Percentiles rank a stretch among this genome's conserved stretches.
Conservation (phyloP, 1,140 invertebrate species). For the Hycleus cichorii region DNA sequence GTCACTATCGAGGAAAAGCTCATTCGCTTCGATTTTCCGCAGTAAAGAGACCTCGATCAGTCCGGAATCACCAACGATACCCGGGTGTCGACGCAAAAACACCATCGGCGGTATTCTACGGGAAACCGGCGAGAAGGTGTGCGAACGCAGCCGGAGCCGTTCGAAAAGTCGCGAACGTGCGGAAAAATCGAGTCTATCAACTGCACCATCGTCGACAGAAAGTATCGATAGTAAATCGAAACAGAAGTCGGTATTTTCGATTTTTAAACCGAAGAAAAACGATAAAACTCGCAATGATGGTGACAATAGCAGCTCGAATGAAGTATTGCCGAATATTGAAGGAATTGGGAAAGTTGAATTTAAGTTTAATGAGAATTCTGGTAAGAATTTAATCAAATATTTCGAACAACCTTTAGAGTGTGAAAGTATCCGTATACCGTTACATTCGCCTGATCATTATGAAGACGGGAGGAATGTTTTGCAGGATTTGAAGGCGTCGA, state of each 20-base stretch:
- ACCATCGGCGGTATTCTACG: slow-evolving; percentile 34
- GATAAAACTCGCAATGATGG: slow-evolving; percentile 37
- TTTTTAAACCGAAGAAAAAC: slow-evolving; percentile 49
- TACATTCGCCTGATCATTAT: slow-evolving; percentile 59
- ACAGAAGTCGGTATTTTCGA: slow-evolving; percentile 54
- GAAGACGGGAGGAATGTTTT: slow-evolving; percentile 36
- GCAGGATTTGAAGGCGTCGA: slow-evolving; percentile 31
- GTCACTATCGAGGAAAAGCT: slow-evolving; percentile 65
- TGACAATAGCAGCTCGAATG: slow-evolving; percentile 31
- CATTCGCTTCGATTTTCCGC: slow-evolving; percentile 70
- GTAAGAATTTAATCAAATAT: slow-evolving; percentile 39
- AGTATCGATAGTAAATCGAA: slow-evolving; percentile 43
- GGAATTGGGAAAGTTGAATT: slow-evolving; percentile 32
- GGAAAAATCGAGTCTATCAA: slow-evolving; percentile 16
- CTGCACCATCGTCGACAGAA: slow-evolving; percentile 34
- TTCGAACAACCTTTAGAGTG: slow-evolving; percentile 54
- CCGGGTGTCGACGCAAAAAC: slow-evolving; percentile 25
- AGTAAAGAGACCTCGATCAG: slow-evolving; percentile 52
- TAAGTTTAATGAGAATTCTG: slow-evolving; percentile 28
- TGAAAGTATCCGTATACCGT: slow-evolving; percentile 53
- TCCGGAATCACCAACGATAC: slow-evolving; percentile 56
- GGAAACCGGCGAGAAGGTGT: slow-evolving; percentile 36
- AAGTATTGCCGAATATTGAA: slow-evolving; percentile 37
- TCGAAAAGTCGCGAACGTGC: slow-evolving; percentile 57
- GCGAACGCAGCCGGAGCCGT: slow-evolving; percentile 45